phyloP scores from a whole-genome alignment of 2,113 vertebrate genomes.

The Vulpes vulpes region DNA sequence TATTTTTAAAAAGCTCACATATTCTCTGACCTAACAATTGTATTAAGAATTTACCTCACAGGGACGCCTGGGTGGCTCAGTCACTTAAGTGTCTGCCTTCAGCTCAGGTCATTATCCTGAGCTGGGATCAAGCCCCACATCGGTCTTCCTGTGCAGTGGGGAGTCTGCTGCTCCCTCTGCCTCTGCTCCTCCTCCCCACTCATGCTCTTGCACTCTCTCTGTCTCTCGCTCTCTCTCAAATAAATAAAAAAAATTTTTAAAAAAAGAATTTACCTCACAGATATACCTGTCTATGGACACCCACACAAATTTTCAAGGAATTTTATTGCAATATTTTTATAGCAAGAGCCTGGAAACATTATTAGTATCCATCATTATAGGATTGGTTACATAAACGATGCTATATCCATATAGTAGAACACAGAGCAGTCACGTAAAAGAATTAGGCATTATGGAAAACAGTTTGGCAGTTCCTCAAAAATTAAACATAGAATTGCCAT shows the following conservation, averaged over 20 bases:
- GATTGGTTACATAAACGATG: not conserved
- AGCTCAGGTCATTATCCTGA: too few species aligned
- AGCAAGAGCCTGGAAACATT: constrained; percentile 15
- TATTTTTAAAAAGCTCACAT: not conserved
- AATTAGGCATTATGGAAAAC: not conserved
- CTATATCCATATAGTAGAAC: not conserved
- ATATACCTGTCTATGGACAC: not conserved
- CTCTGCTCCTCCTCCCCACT: too few species aligned
- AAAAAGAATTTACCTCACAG: not conserved
- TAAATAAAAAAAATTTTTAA: too few species aligned
- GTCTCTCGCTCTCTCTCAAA: too few species aligned
- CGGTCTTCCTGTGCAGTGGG: too few species aligned
- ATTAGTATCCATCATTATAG: not conserved
- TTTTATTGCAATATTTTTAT: not conserved
- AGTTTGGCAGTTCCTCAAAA: not conserved
- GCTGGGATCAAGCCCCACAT: too few species aligned
- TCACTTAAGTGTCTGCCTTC: too few species aligned
- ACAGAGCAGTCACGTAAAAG: not conserved
- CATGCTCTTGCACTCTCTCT: too few species aligned
- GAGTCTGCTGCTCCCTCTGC: too few species aligned
- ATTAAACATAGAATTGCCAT: not conserved
- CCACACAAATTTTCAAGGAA: not conserved
- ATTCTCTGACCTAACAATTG: not conserved
- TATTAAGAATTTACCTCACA: not conserved
- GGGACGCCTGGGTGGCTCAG: too few species aligned